Evolutionary conservation across 2,797 vertebrate species (phyloP), one percentile per base, ranked within the genome.

Genomic region (Centroberyx gerrardi): DNA sequence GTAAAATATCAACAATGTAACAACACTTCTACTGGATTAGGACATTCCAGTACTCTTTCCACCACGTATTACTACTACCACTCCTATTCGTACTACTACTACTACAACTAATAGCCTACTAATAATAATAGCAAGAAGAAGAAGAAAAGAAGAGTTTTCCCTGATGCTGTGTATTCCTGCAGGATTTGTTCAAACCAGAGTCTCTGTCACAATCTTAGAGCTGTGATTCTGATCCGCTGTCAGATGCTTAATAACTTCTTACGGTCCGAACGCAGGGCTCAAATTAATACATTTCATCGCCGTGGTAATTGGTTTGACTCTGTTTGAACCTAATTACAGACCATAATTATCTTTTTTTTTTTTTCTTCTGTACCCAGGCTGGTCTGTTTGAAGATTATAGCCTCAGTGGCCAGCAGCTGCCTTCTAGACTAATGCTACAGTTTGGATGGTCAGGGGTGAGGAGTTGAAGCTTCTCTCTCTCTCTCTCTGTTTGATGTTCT

Each of bases 251-350:
- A 86, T 78, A 69, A 81, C 74, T 81, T 80, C 40, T 51, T 53
- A 56, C 53, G 3, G 27, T 62, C 72, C 28, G 44, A 81, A 55
- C 17, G 5, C 56, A 13, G 17, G 74, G 55, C 72, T 79, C 72
- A 76, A 58, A 84, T 79, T 52, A 83, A 78, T 72, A 81, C 69
- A 52, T 81, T 83, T 84, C 79, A 76, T 80, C n/a, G 14, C 62
- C 79, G 65, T 70, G 5, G 69, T 88, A 90, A 90, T 92, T 84
- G 80, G 82, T 89, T 89, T 87, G 86, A 90, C 88, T 89, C 83
- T 17, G 65, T 76, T 82, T 92, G 88, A 90, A 92, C 88, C 81
- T 86, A 78, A 89, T 87, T 86, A 83, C 62, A 70, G 70, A 68
- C 79, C 76, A 51, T 80, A 72, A 88, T 87, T 74, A 84, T 87